Evolutionary conservation across 2,888 invertebrate species (phyloP).

Genomic region (Periphyllus acericola): DNA sequence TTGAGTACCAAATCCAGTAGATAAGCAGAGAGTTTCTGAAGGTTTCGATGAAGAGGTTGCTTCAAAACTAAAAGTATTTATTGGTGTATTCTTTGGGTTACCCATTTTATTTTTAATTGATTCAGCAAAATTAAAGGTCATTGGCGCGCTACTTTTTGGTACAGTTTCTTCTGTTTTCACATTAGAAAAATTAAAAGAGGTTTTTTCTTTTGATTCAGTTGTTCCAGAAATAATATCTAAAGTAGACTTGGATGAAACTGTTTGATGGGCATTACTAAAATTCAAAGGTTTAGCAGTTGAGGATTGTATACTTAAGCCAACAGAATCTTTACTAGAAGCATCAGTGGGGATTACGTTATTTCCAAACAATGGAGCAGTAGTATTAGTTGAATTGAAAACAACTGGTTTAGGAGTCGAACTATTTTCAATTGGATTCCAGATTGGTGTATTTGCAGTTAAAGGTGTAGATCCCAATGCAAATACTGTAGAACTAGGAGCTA

Average conservation of each 20-base stretch:
- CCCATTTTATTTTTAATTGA: constrained; percentile 47
- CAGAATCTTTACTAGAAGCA: constrained; percentile 16
- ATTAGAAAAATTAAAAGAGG: constrained; percentile 16
- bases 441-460: neutral
- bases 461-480: neutral
- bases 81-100: neutral
- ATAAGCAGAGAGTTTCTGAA: constrained; percentile 4
- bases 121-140: constrained; percentile 29
- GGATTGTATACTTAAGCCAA: constrained; percentile 37
- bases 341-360: neutral
- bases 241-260: constrained; percentile 8
- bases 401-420: constrained; percentile 37
- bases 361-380: neutral
- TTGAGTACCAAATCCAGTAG: constrained; percentile 27
- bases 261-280: constrained; percentile 12
- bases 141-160: neutral
- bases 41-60: neutral
- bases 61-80: constrained; percentile 19
- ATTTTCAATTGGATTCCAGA: constrained; percentile 39
- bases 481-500: neutral
- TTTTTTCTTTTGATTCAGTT: constrained; percentile 32
- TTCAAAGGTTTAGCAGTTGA: neutral
- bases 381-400: neutral
- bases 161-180: constrained; percentile 15
- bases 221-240: constrained; percentile 45